Evolutionary conservation across 2,888 invertebrate species (phyloP).

Genomic region (Muschampia plurimacula): DNA sequence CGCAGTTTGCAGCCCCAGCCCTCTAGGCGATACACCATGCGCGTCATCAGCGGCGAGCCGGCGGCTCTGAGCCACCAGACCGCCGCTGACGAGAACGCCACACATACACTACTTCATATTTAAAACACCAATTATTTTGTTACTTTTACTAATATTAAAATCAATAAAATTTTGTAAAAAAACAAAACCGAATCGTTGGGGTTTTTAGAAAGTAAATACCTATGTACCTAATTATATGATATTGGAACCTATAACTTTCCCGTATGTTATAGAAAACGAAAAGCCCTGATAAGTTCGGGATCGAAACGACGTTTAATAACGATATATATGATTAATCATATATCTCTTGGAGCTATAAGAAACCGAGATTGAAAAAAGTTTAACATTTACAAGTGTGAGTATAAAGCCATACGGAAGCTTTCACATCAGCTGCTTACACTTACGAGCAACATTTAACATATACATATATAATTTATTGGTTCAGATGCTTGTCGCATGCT

Average conservation of each 20-base stretch:
- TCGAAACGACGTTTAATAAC: background rate
- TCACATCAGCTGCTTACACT: conserved; percentile 49
- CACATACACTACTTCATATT: conserved; percentile 25
- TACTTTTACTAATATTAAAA: conserved; percentile 29
- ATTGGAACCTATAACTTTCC: background rate
- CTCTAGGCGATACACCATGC: conserved; percentile 62
- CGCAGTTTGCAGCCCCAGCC: conserved; percentile 84
- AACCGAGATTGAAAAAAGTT: background rate
- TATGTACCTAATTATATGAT: background rate
- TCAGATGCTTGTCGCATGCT: conserved; percentile 56
- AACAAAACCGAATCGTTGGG: conserved; percentile 8
- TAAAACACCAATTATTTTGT: conserved; percentile 29
- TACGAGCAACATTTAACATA: conserved; percentile 75
- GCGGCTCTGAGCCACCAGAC: conserved; percentile 29
- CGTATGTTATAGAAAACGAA: background rate
- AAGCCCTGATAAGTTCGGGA: background rate
- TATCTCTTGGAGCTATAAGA: background rate
- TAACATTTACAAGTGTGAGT: background rate
- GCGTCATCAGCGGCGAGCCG: conserved; percentile 41
- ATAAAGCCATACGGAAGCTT: conserved; percentile 24
- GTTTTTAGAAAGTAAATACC: background rate
- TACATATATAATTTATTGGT: conserved; percentile 53
- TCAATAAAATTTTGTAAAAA: conserved; percentile 8
- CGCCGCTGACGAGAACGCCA: conserved; percentile 28
- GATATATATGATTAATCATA: background rate